These are phyloP conservation scores for Oscheius myriophilus DNA, from an alignment of 2,888 invertebrate species.

Conservation along the genomic window DNA sequence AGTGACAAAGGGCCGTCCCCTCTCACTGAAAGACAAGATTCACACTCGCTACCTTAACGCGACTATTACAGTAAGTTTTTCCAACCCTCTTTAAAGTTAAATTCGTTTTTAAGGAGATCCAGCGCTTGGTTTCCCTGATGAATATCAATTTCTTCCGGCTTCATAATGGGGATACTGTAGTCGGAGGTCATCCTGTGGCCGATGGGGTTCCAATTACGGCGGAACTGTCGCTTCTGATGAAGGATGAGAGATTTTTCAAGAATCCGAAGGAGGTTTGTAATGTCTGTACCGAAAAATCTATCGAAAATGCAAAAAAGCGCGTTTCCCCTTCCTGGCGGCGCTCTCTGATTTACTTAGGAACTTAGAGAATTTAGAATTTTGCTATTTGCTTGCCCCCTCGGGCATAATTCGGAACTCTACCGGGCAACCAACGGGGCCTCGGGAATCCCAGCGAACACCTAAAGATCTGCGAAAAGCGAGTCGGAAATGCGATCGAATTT, in stretches of 20 bases:
- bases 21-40: slow-evolving; percentile 35
- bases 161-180: not conserved
- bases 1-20: slow-evolving; percentile 24
- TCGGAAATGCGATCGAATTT: too few species aligned
- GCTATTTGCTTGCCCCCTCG: too few species aligned
- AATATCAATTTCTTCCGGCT: slow-evolving; percentile 35
- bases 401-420: too few species aligned
- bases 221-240: slow-evolving; percentile 38
- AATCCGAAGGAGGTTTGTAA: slow-evolving; percentile 6
- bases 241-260: slow-evolving; percentile 39
- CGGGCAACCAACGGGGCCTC: too few species aligned
- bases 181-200: slow-evolving; percentile 34
- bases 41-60: slow-evolving; percentile 42
- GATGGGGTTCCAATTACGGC: slow-evolving; percentile 37
- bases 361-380: too few species aligned
- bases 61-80: slow-evolving; percentile 28
- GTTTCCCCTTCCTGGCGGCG: too few species aligned
- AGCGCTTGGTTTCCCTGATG: slow-evolving; percentile 45
- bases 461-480: too few species aligned
- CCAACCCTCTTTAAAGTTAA: not conserved
- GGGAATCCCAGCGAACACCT: too few species aligned
- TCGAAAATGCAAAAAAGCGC: too few species aligned
- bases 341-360: too few species aligned
- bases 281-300: too few species aligned
- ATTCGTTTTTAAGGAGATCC: slow-evolving; percentile 39